These are phyloP conservation scores for Drosophila merina DNA, from an alignment of 2,888 invertebrate genomes.

Conservation along the genomic window DNA sequence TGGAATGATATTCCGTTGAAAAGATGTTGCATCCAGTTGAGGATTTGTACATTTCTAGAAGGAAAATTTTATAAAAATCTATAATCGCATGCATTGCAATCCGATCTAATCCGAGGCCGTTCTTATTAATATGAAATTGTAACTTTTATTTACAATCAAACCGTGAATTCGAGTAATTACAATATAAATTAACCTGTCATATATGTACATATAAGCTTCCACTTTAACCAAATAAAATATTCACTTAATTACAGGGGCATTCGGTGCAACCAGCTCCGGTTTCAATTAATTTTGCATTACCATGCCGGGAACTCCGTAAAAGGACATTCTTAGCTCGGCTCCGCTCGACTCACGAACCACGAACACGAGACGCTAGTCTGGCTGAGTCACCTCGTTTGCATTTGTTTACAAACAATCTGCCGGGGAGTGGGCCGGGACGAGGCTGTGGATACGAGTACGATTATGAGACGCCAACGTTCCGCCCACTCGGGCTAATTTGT, in stretches of 20 bases:
- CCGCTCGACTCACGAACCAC: slow-evolving; percentile 10
- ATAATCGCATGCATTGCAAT: no score
- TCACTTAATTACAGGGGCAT: background rate
- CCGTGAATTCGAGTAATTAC: background rate
- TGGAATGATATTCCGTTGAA: no score
- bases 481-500: slow-evolving; percentile 50
- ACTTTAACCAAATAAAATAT: slow-evolving; percentile 7
- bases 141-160: no score
- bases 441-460: slow-evolving; percentile 8
- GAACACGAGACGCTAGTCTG: slow-evolving; percentile 15
- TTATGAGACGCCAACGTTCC: slow-evolving; percentile 57
- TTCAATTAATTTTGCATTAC: slow-evolving; percentile 10
- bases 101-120: no score
- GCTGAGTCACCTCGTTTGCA: slow-evolving; percentile 60
- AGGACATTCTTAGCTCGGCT: slow-evolving; percentile 26
- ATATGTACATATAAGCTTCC: background rate
- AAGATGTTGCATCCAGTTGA: no score
- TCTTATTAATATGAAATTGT: no score
- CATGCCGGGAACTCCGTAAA: slow-evolving; percentile 30
- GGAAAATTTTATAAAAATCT: no score
- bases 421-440: slow-evolving; percentile 27
- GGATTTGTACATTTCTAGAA: no score
- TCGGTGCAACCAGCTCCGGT: slow-evolving; percentile 8
- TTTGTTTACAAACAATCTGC: slow-evolving; percentile 75
- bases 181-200: background rate